Evolutionary conservation across 2,113 vertebrate genomes (phyloP).

Genomic region (Phainopepla nitens): DNA sequence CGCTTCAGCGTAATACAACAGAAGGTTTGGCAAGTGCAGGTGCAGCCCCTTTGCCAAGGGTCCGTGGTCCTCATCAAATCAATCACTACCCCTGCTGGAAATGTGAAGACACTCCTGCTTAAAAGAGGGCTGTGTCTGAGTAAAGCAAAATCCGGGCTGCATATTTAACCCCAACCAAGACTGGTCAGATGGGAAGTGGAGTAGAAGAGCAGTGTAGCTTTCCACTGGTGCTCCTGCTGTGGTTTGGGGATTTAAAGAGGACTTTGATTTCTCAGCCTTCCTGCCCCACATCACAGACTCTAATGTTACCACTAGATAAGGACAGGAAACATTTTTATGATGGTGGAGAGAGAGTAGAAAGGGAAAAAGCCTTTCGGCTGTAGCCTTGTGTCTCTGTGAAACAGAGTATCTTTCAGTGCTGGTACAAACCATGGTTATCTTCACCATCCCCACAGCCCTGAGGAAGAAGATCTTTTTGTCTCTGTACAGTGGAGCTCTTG

Average conservation of each 20-base stretch:
- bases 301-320: neutral
- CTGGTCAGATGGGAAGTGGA: neutral
- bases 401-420: neutral
- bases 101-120: neutral
- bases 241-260: conserved; percentile 30
- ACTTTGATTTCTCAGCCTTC: neutral
- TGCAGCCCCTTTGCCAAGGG: conserved; percentile 19
- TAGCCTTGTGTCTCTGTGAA: neutral
- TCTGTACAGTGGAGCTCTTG: neutral
- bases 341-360: neutral
- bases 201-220: neutral
- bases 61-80: conserved; percentile 59
- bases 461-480: neutral
- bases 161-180: neutral
- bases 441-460: neutral
- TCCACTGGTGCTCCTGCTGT: neutral
- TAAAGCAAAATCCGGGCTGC: neutral
- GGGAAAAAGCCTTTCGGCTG: neutral
- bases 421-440: neutral
- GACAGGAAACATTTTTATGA: neutral
- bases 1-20: neutral
- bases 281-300: conserved; percentile 27
- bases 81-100: neutral
- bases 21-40: conserved; percentile 33
- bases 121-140: neutral